Conservation (phyloP, 2,888 invertebrate genomes). For the Archips xylosteana region DNA sequence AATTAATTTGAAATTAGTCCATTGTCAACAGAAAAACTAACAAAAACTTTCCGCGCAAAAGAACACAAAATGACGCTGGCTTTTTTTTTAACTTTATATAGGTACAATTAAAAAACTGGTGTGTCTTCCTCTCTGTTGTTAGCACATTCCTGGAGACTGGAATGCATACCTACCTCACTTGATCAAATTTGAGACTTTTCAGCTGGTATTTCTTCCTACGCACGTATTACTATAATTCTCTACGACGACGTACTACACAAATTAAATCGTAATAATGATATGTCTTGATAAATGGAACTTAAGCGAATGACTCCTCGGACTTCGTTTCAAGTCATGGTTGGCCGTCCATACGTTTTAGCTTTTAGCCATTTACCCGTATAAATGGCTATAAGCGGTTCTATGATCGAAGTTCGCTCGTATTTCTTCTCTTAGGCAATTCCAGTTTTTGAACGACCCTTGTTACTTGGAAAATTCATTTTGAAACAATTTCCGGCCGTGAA, state of each 20-base stretch:
- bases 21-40: no score
- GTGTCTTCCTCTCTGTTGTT: no score
- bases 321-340: conserved; percentile 17
- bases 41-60: no score
- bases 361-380: conserved; percentile 41
- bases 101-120: no score
- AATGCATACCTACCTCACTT: no score
- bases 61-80: no score
- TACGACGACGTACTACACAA: background rate
- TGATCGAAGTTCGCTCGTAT: conserved; percentile 43
- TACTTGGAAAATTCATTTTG: conserved; percentile 42
- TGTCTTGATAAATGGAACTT: background rate
- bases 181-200: no score
- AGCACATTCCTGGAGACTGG: no score
- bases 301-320: background rate
- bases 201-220: no score
- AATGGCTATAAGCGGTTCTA: conserved; percentile 41
- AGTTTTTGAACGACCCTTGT: conserved; percentile 43
- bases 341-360: conserved; percentile 40
- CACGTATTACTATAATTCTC: no score
- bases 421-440: conserved; percentile 43
- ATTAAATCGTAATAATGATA: background rate
- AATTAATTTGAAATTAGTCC: no score
- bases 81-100: no score
- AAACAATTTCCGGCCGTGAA: conserved; percentile 40